phyloP scores from a whole-genome alignment of 2,113 vertebrate species.

The Oophaga pumilio region DNA sequence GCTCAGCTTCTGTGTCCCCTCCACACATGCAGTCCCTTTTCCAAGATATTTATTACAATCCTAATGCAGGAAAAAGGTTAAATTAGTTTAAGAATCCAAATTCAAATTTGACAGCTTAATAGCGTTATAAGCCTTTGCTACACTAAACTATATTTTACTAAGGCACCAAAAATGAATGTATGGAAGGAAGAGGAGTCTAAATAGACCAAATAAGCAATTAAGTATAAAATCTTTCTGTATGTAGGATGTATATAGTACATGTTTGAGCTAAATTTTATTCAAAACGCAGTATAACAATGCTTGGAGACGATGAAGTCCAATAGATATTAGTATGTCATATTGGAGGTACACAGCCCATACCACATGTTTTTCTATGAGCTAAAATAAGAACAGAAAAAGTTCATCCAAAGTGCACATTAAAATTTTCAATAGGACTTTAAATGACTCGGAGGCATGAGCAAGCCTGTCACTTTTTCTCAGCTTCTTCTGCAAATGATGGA shows the following conservation, averaged over 20 bases:
- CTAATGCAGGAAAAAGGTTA: no score
- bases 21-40: no score
- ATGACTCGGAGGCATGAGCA: constrained; percentile 87
- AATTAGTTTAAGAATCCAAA: background rate
- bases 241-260: constrained; percentile 48
- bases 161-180: constrained; percentile 47
- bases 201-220: constrained; percentile 69
- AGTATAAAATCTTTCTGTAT: constrained; percentile 68
- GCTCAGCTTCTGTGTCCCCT: no score
- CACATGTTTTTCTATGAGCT: constrained; percentile 69
- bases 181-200: constrained; percentile 59
- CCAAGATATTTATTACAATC: no score
- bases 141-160: constrained; percentile 60
- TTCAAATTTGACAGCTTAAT: constrained; percentile 63
- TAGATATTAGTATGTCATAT: constrained; percentile 65
- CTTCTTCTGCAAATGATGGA: constrained; percentile 76
- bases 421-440: constrained; percentile 87
- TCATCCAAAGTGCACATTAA: constrained; percentile 89
- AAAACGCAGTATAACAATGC: constrained; percentile 63
- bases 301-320: constrained; percentile 65
- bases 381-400: constrained; percentile 78
- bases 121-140: constrained; percentile 54
- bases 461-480: constrained; percentile 85
- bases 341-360: constrained; percentile 65
- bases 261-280: constrained; percentile 67